A percentile compares a stretch with the other conserved stretches of the same genome.
These are phyloP conservation scores for Thereva nobilitata DNA, from an alignment of 2,888 invertebrate genomes.

Conservation along the genomic window DNA sequence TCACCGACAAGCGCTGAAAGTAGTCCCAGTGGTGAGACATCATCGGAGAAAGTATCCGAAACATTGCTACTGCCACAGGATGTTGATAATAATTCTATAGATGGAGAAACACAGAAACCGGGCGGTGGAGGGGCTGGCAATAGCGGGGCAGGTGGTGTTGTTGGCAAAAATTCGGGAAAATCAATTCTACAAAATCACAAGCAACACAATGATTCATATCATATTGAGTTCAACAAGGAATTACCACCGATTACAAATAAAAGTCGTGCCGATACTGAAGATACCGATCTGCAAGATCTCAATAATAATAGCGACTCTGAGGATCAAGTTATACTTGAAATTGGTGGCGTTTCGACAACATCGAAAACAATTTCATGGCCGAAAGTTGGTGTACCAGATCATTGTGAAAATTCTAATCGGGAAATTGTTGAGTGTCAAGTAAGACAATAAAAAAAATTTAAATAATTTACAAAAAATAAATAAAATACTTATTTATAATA, in stretches of 20 bases:
- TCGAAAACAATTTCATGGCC: slow-evolving; percentile 55
- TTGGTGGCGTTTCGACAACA: slow-evolving; percentile 46
- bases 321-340: slow-evolving; percentile 17
- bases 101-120: slow-evolving; percentile 42
- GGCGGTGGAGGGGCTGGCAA: neutral
- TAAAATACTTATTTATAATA: neutral
- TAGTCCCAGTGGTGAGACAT: slow-evolving; percentile 46
- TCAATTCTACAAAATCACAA: slow-evolving; percentile 34
- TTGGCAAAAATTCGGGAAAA: neutral
- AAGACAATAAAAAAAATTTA: slow-evolving; percentile 29
- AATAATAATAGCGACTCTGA: slow-evolving; percentile 41
- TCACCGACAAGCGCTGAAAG: slow-evolving; percentile 10
- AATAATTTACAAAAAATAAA: neutral
- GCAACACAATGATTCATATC: slow-evolving; percentile 44
- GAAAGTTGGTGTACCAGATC: slow-evolving; percentile 55
- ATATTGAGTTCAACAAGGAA: slow-evolving; percentile 46
- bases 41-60: slow-evolving; percentile 50
- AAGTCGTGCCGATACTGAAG: slow-evolving; percentile 47
- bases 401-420: slow-evolving; percentile 52
- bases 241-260: slow-evolving; percentile 49
- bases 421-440: slow-evolving; percentile 64
- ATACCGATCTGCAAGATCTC: slow-evolving; percentile 52
- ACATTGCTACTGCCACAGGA: slow-evolving; percentile 51
- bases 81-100: slow-evolving; percentile 57
- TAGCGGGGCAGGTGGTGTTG: too few species aligned